Base-by-base conservation (phyloP, 2,797 vertebrate species). In the Apogon talboti region DNA sequence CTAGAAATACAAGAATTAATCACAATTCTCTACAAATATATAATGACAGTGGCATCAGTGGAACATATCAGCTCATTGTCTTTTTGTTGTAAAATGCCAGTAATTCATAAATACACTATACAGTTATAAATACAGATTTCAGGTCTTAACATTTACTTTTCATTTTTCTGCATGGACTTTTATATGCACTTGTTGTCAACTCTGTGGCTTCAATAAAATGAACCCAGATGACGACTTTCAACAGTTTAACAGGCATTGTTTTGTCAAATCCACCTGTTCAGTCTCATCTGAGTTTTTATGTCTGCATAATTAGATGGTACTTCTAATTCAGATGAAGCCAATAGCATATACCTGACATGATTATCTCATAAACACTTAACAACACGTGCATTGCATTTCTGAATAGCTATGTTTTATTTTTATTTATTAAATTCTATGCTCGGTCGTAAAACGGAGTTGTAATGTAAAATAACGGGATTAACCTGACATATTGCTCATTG, bases 101-200 rank as follows among this genome's bases (percentile, higher is more conserved):
- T 28, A 28, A 28, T 28, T 28, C 6, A 28, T 28, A 28, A 28
- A 28, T 5, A 3, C 24, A 3, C 24, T 28, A 28, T 28, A 28
- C 6, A 28, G 24, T 28, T 28, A 28, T 5, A 28, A 28, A 28
- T 28, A 28, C 6, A 28, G 24, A 6, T 28, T 28, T 75, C 35
- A 46, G 59, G 33, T 51, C n/a, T 2, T 28, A 28, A 28, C 61
- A 15, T 11, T 21, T 28, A 19, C 47, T 59, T 3, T 44, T 57
- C 35, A 33, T 33, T 9, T 35, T 37, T 19, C 16, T 19, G 52
- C 11, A n/a, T 42, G 46, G 4, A n/a, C 42, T n/a, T 68, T 69
- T 44, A 50, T 55, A 75, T 78, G 59, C 46, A 42, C 19, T 11
- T 55, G 44, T 43, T 38, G 43, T 61, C 51, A 24, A n/a, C 2